Evolutionary conservation across 2,113 vertebrate species (phyloP).

Genomic region (Nanorana parkeri): DNA sequence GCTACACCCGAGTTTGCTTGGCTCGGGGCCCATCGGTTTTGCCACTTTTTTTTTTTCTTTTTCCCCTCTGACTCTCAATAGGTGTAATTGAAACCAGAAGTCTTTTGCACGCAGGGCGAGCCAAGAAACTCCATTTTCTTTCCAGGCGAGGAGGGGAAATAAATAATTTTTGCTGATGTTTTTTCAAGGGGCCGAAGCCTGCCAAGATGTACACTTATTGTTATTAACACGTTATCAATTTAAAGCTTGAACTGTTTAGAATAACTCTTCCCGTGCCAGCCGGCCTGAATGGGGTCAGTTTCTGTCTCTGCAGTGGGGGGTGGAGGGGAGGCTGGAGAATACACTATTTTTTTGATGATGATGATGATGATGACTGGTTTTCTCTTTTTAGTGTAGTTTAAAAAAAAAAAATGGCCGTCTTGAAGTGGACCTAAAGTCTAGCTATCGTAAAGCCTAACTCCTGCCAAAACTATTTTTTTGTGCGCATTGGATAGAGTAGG

Average conservation of each 20-base stretch:
- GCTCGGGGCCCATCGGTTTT: constrained; percentile 60
- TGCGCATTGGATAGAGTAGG: too few species aligned
- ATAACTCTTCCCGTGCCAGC: constrained; percentile 39
- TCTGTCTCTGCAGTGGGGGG: not conserved
- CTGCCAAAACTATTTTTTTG: too few species aligned
- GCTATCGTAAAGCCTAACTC: too few species aligned
- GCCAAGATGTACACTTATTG: constrained; percentile 66
- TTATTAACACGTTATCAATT: constrained; percentile 73
- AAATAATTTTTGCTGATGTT: constrained; percentile 73
- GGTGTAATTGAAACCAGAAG: constrained; percentile 82
- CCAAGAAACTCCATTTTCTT: constrained; percentile 76
- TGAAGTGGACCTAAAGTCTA: too few species aligned
- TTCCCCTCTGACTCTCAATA: constrained; percentile 64
- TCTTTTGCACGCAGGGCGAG: constrained; percentile 70
- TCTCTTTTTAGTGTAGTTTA: not conserved
- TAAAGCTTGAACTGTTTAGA: constrained; percentile 60
- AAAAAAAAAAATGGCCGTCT: too few species aligned
- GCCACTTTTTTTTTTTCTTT: constrained; percentile 61
- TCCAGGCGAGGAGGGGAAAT: constrained; percentile 70
- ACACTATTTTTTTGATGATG: not conserved
- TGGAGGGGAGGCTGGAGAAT: too few species aligned
- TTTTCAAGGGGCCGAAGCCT: constrained; percentile 72
- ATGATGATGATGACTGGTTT: too few species aligned
- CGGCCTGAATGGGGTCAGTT: not conserved
- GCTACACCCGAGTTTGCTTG: constrained; percentile 52